Percentiles rank a stretch among this genome's conserved stretches.
phyloP scores from a whole-genome alignment of 2,888 invertebrate genomes.

The Pterostichus madidus region DNA sequence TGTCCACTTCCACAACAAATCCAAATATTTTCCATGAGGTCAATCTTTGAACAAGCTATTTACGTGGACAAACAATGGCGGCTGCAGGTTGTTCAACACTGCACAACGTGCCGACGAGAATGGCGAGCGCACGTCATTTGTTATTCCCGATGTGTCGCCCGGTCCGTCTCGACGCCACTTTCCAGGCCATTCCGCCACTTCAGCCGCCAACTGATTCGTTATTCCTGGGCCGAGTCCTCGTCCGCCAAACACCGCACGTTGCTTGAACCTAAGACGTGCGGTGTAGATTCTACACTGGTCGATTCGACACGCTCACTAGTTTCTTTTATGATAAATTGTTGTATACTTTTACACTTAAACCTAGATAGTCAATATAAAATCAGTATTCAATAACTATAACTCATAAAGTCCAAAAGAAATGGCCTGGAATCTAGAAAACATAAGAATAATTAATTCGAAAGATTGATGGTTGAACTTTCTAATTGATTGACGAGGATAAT shows the following conservation, averaged over 20 bases:
- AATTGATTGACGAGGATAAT: no score
- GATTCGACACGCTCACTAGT: not conserved
- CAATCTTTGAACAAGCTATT: slow-evolving; percentile 23
- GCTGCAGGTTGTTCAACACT: slow-evolving; percentile 1
- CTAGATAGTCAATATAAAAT: not conserved
- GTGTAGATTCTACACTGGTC: not conserved
- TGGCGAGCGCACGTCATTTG: slow-evolving; percentile 70
- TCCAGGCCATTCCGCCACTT: slow-evolving; percentile 57
- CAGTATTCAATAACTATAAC: not conserved
- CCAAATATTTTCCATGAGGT: slow-evolving; percentile 37
- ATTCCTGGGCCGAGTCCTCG: slow-evolving; percentile 20
- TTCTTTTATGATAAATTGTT: not conserved
- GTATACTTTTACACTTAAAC: no score
- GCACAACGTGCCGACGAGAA: slow-evolving; percentile 1
- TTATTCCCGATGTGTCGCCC: slow-evolving; percentile 71
- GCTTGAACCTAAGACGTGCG: slow-evolving; percentile 5
- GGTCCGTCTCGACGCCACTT: slow-evolving; percentile 50
- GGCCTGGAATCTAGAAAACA: not conserved
- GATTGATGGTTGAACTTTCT: no score
- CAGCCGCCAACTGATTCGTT: slow-evolving; percentile 60
- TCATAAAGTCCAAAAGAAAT: not conserved
- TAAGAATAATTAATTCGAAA: not conserved
- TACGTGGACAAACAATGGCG: slow-evolving; percentile 15
- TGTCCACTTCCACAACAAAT: not conserved
- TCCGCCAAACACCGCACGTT: slow-evolving; percentile 27